Evolutionary conservation across 1,140 invertebrate species (phyloP).

Genomic region (Oreohelix idahoensis): DNA sequence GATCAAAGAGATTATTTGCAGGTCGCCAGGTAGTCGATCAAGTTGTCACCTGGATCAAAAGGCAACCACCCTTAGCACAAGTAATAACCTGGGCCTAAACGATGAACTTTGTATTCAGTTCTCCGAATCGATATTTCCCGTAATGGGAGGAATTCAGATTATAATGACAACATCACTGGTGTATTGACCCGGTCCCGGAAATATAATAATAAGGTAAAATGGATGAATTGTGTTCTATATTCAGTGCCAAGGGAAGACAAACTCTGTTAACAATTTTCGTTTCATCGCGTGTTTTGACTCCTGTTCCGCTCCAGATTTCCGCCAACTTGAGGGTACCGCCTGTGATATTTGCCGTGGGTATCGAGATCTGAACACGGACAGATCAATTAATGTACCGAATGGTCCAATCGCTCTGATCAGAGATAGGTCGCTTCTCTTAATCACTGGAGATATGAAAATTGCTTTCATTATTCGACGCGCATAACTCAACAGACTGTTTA

Average conservation of each 20-base stretch:
- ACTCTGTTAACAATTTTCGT: slow-evolving; percentile 24
- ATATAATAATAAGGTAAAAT: slow-evolving; percentile 35
- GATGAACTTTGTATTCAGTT: background rate
- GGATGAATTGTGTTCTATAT: slow-evolving; percentile 23
- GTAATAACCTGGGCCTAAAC: slow-evolving; percentile 19
- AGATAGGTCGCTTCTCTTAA: background rate
- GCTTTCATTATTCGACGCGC: background rate
- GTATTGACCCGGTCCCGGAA: slow-evolving; percentile 22
- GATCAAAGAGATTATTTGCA: slow-evolving; percentile 27
- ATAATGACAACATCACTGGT: background rate
- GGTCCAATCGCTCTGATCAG: background rate
- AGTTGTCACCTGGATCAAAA: slow-evolving; percentile 20
- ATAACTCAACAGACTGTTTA: background rate
- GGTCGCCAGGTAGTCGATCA: background rate
- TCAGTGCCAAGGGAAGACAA: background rate
- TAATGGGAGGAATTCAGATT: background rate
- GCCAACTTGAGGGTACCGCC: background rate
- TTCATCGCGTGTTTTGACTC: slow-evolving; percentile 30
- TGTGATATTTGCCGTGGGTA: slow-evolving; percentile 15
- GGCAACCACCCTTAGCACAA: background rate
- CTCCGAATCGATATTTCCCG: background rate
- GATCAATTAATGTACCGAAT: background rate
- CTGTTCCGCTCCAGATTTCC: slow-evolving; percentile 11
- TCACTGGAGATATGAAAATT: background rate
- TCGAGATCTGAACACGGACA: background rate